Conservation (phyloP, 2,797 vertebrate genomes). For the Microctenopoma steveboyesi region DNA sequence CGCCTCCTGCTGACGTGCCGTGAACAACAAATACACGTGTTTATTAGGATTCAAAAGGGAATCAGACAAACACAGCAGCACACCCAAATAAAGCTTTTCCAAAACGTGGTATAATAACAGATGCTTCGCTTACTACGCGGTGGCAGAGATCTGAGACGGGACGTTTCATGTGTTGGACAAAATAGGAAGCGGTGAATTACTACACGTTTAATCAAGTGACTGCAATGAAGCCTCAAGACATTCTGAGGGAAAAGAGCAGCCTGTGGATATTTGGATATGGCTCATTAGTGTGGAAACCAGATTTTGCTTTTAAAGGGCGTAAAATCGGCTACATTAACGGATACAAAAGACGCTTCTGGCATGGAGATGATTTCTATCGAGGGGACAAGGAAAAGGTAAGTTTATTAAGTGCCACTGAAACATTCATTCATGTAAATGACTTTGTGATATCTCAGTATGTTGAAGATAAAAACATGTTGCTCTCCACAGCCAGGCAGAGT, state of each 20-base stretch:
- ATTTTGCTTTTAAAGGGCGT: constrained; percentile 88
- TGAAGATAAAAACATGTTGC: neutral
- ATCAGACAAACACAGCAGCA: neutral
- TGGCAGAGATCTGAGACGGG: neutral
- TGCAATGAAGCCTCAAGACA: constrained; percentile 75
- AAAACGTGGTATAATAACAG: neutral
- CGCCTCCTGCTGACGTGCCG: constrained; percentile 2
- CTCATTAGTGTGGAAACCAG: constrained; percentile 94
- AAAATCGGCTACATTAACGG: constrained; percentile 90
- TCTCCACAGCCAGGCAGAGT: constrained; percentile 90
- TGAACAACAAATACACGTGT: constrained; percentile 73
- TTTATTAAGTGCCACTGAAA: neutral
- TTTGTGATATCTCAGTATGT: neutral
- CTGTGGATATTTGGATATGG: constrained; percentile 97
- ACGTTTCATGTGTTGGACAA: constrained; percentile 3
- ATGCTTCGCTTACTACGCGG: neutral
- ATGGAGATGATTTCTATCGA: constrained; percentile 93
- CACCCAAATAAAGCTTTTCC: neutral
- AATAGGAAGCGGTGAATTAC: constrained; percentile 38
- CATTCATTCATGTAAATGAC: fast-evolving
- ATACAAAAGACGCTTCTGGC: constrained; percentile 96
- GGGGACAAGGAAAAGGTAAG: constrained; percentile 90
- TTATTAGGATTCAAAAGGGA: neutral
- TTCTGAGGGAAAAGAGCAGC: constrained; percentile 62
- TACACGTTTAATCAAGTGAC: constrained; percentile 36